A percentile compares a stretch with the other conserved stretches of the same genome.
phyloP scores from a whole-genome alignment of 2,888 invertebrate genomes.

The Heliconius ismenius region DNA sequence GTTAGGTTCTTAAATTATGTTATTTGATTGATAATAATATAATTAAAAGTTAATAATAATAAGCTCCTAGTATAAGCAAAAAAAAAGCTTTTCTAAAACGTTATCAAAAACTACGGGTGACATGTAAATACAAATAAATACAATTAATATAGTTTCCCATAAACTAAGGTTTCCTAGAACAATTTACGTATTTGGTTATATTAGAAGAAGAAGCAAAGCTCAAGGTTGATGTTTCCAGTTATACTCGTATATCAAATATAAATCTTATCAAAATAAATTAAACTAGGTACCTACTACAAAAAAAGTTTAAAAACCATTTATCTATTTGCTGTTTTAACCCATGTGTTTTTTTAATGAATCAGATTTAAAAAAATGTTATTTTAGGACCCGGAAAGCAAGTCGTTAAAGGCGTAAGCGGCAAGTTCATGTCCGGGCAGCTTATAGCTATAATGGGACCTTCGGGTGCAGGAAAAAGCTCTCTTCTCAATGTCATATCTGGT shows the following conservation, averaged over 20 bases:
- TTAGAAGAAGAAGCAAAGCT: background rate
- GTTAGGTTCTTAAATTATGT: no score
- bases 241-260: background rate
- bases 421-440: slow-evolving; percentile 84
- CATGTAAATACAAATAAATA: no score
- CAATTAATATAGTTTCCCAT: background rate
- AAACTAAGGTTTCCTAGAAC: background rate
- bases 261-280: background rate
- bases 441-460: slow-evolving; percentile 87
- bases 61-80: no score
- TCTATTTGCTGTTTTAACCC: no score
- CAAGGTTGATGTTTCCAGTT: background rate
- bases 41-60: no score
- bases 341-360: no score
- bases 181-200: background rate
- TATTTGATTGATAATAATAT: no score
- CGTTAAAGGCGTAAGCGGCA: slow-evolving; percentile 83
- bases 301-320: no score
- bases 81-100: no score
- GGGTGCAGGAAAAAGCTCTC: slow-evolving; percentile 88
- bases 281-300: background rate
- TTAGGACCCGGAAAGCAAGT: slow-evolving; percentile 81
- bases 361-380: slow-evolving; percentile 37
- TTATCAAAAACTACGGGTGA: no score
- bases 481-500: slow-evolving; percentile 89